Evolutionary conservation across 2,888 invertebrate species (phyloP), one percentile per base, ranked within the genome.

Genomic region (Mystacides longicornis): DNA sequence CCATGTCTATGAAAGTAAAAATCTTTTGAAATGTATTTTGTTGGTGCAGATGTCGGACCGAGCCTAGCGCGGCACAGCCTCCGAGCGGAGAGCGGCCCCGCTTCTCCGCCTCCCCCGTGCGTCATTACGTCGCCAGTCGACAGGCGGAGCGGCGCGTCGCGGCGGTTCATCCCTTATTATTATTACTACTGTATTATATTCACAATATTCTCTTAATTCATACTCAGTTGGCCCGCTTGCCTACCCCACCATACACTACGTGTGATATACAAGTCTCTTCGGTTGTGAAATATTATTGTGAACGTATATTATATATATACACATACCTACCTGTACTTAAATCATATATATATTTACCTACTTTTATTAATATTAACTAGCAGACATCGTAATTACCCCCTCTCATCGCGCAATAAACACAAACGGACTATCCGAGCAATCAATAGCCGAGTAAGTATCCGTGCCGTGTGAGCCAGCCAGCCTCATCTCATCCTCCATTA

Each of bases 41-140:
- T n/a, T n/a, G n/a, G n/a, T n/a, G n/a, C n/a, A n/a, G n/a, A n/a
- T n/a, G n/a, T n/a, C n/a, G n/a, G n/a, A n/a, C n/a, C n/a, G n/a
- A n/a, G n/a, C n/a, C n/a, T n/a, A n/a, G n/a, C n/a, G n/a, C n/a
- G n/a, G n/a, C n/a, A 47, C 55, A 55, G 54, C 54, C 54, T 55
- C 55, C 55, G 27, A 23, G 37, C 16, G 14, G 16, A 5, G 14
- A 2, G 16, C 27, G 4, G 31, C 27, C 31, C 9, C 33, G 31
- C 18, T 7, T 3, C 20, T 20, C 49, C 49, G 5, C 48, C 37
- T 22, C 18, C 37, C 22, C 46, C 56, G 57, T 58, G 57, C 58
- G 56, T 57, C 60, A 58, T 54, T 58, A 53, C 81, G 64, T 83
- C 83, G 66, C 81, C 83, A 51, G 81, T 83, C 83, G 66, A 81